Base-by-base conservation (phyloP, 2,113 vertebrate species). In the Python bivittatus region DNA sequence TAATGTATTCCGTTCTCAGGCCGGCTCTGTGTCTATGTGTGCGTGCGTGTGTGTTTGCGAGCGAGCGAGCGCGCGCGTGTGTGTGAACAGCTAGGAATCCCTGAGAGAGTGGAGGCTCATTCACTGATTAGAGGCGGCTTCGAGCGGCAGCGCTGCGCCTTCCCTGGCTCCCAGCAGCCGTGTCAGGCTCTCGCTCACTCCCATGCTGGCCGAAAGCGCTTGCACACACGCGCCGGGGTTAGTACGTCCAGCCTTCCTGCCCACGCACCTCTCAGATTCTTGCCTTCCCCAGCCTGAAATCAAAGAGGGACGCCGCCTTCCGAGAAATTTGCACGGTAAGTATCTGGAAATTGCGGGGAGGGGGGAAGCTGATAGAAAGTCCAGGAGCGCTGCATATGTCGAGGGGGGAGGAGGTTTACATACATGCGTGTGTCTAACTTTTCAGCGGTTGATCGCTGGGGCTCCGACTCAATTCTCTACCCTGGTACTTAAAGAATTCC, bases 91-190 rank as follows among this genome's bases (percentile, higher is more conserved):
- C 93, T 95, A 86, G 95, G 96, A 97, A 97, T 96, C 97, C 97
- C 98, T 95, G 92, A 91, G 97, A 97, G 98, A 97, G 98, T 98
- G 98, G 97, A 97, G 97, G 96, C 97, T 98, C 98, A 98, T 98
- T 98, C 98, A 97, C 98, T 98, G 98, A 98, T 98, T 98, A 97
- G 97, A 97, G 97, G 97, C 97, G 96, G 98, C 98, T 97, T 97
- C 97, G 98, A 98, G 98, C 98, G 98, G 98, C 98, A 98, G 98
- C 97, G 98, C 98, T 97, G 98, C 97, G 97, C 98, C 97, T 98
- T 97, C 96, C 96, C 97, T 96, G 97, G 96, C 97, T 94, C 97
- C 96, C 95, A 94, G 95, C 96, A 89, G 92, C 79, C 68, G 92
- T 86, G 86, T 88, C 88, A 96, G 97, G 96, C 97, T 97, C 97